Conservation (phyloP, 2,888 invertebrate species). For the Alcis repandata region DNA sequence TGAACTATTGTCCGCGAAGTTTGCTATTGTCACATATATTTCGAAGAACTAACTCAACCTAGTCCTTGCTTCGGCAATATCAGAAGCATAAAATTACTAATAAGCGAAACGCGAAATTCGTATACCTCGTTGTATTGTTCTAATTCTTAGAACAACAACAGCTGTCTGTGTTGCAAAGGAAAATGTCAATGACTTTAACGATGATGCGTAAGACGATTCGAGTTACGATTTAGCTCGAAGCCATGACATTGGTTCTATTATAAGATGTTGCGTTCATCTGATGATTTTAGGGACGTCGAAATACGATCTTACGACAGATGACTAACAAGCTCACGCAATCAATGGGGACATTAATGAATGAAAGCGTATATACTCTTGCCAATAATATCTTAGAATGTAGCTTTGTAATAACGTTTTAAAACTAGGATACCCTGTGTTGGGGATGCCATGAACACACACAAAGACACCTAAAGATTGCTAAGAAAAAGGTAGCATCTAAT, state of each 20-base stretch:
- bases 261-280: conserved; percentile 41
- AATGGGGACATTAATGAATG: conserved; percentile 8
- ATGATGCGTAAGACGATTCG: conserved; percentile 45
- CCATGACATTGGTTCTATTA: conserved; percentile 47
- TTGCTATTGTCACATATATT: background rate
- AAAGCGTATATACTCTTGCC: too few species aligned
- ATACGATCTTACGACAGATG: conserved; percentile 17
- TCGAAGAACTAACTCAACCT: background rate
- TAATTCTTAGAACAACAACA: conserved; percentile 37
- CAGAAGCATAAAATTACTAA: conserved; percentile 6
- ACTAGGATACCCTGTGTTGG: too few species aligned
- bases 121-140: background rate
- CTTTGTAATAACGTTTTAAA: background rate
- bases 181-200: conserved; percentile 47
- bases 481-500: background rate
- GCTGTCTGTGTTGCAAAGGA: conserved; percentile 31
- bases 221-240: conserved; percentile 46
- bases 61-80: background rate
- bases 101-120: background rate
- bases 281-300: conserved; percentile 23
- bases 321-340: conserved; percentile 15
- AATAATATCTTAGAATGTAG: background rate
- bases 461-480: background rate
- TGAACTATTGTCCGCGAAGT: background rate
- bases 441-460: too few species aligned